A percentile compares a stretch with the other conserved stretches of the same genome.
Evolutionary conservation across 2,797 vertebrate genomes (phyloP).

Genomic region (Brotula barbata): DNA sequence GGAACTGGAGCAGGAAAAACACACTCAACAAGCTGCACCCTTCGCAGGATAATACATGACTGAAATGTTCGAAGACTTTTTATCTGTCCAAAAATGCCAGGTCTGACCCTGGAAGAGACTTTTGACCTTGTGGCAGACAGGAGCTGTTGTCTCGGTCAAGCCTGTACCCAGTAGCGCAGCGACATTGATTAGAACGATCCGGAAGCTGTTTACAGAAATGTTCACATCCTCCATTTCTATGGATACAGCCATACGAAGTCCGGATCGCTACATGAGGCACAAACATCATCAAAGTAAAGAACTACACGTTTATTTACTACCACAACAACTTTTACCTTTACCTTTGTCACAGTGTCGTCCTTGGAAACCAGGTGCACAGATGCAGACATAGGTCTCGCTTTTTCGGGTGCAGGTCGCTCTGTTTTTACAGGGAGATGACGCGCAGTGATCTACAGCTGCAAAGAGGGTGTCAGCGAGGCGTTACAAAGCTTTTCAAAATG

Average conservation of each 20-base stretch:
- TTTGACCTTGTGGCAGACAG: conserved; percentile 74
- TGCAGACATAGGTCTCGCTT: conserved; percentile 65
- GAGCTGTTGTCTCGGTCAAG: conserved; percentile 70
- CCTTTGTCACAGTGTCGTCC: conserved; percentile 78
- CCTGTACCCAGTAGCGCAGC: conserved; percentile 73
- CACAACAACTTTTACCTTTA: conserved; percentile 12
- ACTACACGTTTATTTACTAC: neutral
- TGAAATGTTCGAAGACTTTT: neutral
- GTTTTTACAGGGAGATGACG: conserved; percentile 74
- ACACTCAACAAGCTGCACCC: neutral
- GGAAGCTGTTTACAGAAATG: conserved; percentile 74
- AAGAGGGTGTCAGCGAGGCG: conserved; percentile 5
- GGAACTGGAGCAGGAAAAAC: conserved; percentile 68
- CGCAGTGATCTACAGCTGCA: conserved; percentile 73
- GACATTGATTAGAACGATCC: conserved; percentile 50
- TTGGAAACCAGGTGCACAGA: conserved; percentile 70
- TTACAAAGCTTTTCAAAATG: neutral
- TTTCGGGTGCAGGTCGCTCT: conserved; percentile 72
- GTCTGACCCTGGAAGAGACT: no score
- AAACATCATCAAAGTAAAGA: neutral
- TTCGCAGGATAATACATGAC: no score
- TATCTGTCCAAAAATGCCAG: neutral
- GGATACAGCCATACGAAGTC: conserved; percentile 59
- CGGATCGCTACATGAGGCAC: conserved; percentile 1
- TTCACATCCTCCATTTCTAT: conserved; percentile 78